Base-by-base conservation (phyloP, 2,888 invertebrate species). In the Trachelus troglodyta region DNA sequence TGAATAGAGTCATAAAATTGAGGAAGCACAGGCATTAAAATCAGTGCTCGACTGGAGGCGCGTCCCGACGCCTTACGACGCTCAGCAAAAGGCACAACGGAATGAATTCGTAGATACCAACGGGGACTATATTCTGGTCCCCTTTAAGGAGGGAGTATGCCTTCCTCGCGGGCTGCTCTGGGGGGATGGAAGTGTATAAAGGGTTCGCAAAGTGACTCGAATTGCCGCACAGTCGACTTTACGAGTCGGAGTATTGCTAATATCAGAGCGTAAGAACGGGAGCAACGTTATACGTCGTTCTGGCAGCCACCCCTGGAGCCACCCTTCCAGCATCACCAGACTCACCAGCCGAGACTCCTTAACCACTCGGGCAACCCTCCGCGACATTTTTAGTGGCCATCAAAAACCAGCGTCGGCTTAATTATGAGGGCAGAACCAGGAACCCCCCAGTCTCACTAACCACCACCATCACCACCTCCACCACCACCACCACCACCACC, bases 301-400 rank as follows among this genome's bases (percentile, higher is more conserved):
- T 23, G 31, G n/a, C 71, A 71, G 12, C 31, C 71, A 33, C 71
- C 33, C 56, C 56, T 56, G 56, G 2, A 56, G 15, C 56, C 71
- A 31, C 71, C 31, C 71, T 9, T 31, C 71, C 71, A 34, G 23
- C 33, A 75, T 82, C 81, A 79, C 82, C 81, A 76, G 83, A 56
- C 56, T 56, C 80, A 78, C 80, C 82, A 85, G 81, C 83, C 84
- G 87, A 86, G 84, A 85, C 88, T 90, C 86, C 88, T 90, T 90
- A 90, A 88, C 87, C 89, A 83, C 87, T 88, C 82, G 83, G 83
- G 82, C 87, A 86, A 90, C 90, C 90, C 88, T 88, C 86, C 82
- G 90, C 86, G 91, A 91, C 91, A 90, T 90, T 91, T 91, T 91
- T 90, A 91, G 91, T 91, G 89, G 90, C 90, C 89, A 91, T 91